Evolutionary conservation across 2,113 vertebrate species (phyloP).

Genomic region (Aspiorhynchus laticeps): DNA sequence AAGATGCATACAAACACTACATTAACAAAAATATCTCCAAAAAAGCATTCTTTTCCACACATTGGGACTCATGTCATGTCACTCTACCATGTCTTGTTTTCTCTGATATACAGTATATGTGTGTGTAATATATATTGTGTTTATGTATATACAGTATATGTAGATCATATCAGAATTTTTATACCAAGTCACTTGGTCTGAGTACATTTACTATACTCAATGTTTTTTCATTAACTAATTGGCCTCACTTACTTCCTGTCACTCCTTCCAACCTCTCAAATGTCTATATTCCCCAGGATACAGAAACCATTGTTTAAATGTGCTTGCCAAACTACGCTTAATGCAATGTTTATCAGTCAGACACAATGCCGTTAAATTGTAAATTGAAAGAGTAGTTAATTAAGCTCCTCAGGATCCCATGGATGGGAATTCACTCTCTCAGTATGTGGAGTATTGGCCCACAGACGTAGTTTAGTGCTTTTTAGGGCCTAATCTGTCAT

Average conservation of each 20-base stretch:
- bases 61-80: neutral
- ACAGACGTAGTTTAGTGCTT: slow-evolving; percentile 65
- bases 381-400: slow-evolving; percentile 37
- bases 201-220: neutral
- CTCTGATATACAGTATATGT: too few relatives aligned
- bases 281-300: neutral
- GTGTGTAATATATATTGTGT: too few relatives aligned
- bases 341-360: slow-evolving; percentile 24
- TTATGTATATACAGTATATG: too few relatives aligned
- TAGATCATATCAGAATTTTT: neutral
- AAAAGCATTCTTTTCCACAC: neutral
- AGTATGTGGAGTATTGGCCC: slow-evolving; percentile 60
- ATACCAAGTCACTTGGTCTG: neutral
- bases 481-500: slow-evolving; percentile 75
- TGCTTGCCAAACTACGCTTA: neutral
- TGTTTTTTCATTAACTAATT: neutral
- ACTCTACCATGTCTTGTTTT: too few relatives aligned
- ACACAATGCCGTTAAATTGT: slow-evolving; percentile 11
- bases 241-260: neutral
- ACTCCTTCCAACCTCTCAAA: neutral
- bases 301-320: neutral
- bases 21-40: neutral
- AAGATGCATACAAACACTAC: neutral
- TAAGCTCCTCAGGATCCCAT: slow-evolving; percentile 33
- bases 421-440: slow-evolving; percentile 38